These are phyloP conservation scores for Perizoma affinitatum DNA, from an alignment of 2,888 invertebrate species.

Conservation along the genomic window DNA sequence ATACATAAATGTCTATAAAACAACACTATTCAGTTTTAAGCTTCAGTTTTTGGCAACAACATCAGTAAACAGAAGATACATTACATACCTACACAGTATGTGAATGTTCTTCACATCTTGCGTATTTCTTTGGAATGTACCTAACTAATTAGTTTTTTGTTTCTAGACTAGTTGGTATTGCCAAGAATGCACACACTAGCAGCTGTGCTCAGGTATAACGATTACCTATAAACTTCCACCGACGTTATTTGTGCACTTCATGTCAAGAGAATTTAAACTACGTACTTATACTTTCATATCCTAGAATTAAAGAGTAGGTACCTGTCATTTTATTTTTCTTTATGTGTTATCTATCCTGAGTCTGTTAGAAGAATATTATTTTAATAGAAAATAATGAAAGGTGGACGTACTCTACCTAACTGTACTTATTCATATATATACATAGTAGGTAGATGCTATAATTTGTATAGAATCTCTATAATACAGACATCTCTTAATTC, in stretches of 20 bases:
- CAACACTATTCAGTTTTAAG: no score
- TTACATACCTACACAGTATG: slow-evolving; percentile 15
- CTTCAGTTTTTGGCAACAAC: slow-evolving; percentile 17
- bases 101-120: slow-evolving; percentile 34
- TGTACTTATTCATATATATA: no score
- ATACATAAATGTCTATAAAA: no score
- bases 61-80: not conserved
- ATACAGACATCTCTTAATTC: no score
- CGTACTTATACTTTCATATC: no score
- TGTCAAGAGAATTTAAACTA: not conserved
- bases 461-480: no score
- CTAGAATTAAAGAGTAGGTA: not conserved
- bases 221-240: slow-evolving; percentile 46
- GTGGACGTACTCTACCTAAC: no score
- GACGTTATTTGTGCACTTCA: slow-evolving; percentile 24
- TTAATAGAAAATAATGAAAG: no score
- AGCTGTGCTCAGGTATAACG: slow-evolving; percentile 68
- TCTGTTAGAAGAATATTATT: no score
- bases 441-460: no score
- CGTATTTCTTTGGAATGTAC: slow-evolving; percentile 38
- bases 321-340: no score
- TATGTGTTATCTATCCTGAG: no score
- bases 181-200: slow-evolving; percentile 74
- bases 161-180: slow-evolving; percentile 63
- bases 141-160: slow-evolving; percentile 50